These are phyloP conservation scores for Bradysia coprophila DNA, from an alignment of 1,140 invertebrate species.

Conservation along the genomic window DNA sequence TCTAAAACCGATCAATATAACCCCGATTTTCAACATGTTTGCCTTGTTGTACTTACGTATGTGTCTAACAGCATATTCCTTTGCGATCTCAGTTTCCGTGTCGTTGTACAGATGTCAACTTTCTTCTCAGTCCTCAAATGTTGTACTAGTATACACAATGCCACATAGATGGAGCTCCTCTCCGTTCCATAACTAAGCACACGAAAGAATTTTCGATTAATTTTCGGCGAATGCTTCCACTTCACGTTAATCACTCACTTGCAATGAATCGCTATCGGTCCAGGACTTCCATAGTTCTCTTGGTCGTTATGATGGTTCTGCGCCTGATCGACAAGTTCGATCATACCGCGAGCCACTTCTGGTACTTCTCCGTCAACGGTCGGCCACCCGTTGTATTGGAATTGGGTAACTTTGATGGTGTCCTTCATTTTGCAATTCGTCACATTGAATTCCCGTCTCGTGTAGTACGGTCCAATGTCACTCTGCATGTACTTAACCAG, in stretches of 20 bases:
- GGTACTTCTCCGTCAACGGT: conserved; percentile 72
- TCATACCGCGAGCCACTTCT: conserved; percentile 62
- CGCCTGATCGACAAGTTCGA: conserved; percentile 59
- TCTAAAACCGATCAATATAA: no score
- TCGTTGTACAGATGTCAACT: conserved; percentile 69
- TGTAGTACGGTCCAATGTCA: conserved; percentile 75
- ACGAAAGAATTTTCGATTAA: not conserved
- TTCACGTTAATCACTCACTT: conserved; percentile 28
- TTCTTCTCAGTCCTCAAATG: conserved; percentile 63
- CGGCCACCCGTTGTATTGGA: conserved; percentile 80
- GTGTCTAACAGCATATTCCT: conserved; percentile 64
- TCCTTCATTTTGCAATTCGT: conserved; percentile 60
- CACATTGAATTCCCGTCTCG: conserved; percentile 60
- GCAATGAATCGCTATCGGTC: conserved; percentile 63
- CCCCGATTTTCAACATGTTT: no score
- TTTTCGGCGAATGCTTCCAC: conserved; percentile 1
- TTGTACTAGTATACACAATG: conserved; percentile 65
- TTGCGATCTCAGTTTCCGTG: conserved; percentile 66
- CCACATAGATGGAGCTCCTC: conserved; percentile 75
- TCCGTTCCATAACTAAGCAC: conserved; percentile 54
- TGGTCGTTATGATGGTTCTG: conserved; percentile 26
- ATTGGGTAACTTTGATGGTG: conserved; percentile 53
- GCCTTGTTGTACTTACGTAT: conserved; percentile 62
- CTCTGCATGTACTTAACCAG: conserved; percentile 69
- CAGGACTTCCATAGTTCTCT: conserved; percentile 27